Conservation (phyloP, 1,140 invertebrate genomes). For the Aphaenogaster rudis region DNA sequence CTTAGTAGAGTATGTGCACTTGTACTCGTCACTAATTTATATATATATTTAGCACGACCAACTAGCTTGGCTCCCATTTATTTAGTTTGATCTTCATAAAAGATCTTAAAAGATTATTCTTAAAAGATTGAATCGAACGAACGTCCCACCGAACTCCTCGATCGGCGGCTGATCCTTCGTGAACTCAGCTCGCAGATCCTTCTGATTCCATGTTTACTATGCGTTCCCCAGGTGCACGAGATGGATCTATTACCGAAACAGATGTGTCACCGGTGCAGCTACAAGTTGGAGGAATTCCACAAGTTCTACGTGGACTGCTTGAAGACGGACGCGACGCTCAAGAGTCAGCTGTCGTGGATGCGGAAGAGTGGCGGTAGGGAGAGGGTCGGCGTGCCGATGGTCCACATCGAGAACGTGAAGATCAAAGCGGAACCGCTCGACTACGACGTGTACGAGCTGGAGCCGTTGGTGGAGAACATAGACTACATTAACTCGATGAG, state of each 20-base stretch:
- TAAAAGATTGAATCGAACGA: neutral
- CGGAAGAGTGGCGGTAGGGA: slow-evolving; percentile 73
- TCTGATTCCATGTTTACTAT: slow-evolving; percentile 26
- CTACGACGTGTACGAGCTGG: slow-evolving; percentile 74
- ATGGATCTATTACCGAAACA: slow-evolving; percentile 85
- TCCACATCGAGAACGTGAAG: slow-evolving; percentile 82
- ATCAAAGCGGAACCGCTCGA: slow-evolving; percentile 81
- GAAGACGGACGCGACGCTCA: slow-evolving; percentile 81
- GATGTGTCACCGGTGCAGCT: slow-evolving; percentile 84
- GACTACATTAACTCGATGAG: slow-evolving; percentile 69
- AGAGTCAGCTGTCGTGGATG: slow-evolving; percentile 85
- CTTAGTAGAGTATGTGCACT: too few species aligned
- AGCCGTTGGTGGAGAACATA: slow-evolving; percentile 64
- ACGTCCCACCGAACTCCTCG: neutral
- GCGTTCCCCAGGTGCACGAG: slow-evolving; percentile 82
- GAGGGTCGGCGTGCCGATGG: slow-evolving; percentile 81
- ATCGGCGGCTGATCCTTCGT: neutral
- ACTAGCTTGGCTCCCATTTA: too few species aligned
- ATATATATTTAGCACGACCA: too few species aligned
- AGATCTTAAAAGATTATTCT: neutral
- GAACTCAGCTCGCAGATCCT: neutral
- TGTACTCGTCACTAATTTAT: too few species aligned
- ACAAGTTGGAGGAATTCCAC: slow-evolving; percentile 84
- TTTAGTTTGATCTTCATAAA: neutral
- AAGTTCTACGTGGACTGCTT: slow-evolving; percentile 83